A percentile compares a stretch with the other conserved stretches of the same genome.
Evolutionary conservation across 2,797 vertebrate genomes (phyloP).

Genomic region (Mus minutoides): DNA sequence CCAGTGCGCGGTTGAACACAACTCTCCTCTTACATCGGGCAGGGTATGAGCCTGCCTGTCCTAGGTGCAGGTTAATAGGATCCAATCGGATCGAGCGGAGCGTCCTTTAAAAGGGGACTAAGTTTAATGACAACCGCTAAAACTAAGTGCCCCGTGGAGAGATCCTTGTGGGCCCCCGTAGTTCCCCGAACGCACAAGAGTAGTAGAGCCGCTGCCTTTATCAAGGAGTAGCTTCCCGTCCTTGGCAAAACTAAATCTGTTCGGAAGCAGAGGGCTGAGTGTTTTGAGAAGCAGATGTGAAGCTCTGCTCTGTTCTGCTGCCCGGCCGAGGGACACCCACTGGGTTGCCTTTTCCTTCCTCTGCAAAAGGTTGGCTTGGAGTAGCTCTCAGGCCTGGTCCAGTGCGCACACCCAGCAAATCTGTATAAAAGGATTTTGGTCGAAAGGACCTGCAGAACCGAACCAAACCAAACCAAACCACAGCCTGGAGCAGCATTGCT

Average conservation of each 20-base stretch:
- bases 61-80: neutral
- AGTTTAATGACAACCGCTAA: neutral
- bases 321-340: neutral
- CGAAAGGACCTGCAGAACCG: neutral
- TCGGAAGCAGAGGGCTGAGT: neutral
- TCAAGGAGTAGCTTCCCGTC: neutral
- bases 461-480: neutral
- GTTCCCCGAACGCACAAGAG: neutral
- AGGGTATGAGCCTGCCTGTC: neutral
- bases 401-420: neutral
- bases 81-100: rapidly evolving
- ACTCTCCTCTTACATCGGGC: neutral
- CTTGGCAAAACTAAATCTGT: rapidly evolving
- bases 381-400: neutral
- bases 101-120: neutral
- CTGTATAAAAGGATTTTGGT: neutral
- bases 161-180: neutral
- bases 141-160: neutral
- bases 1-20: neutral
- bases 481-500: neutral
- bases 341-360: neutral
- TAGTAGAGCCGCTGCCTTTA: neutral
- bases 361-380: neutral
- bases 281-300: neutral
- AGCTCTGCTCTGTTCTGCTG: neutral